Conservation (phyloP, 2,888 invertebrate species). For the Eristalis pertinax region DNA sequence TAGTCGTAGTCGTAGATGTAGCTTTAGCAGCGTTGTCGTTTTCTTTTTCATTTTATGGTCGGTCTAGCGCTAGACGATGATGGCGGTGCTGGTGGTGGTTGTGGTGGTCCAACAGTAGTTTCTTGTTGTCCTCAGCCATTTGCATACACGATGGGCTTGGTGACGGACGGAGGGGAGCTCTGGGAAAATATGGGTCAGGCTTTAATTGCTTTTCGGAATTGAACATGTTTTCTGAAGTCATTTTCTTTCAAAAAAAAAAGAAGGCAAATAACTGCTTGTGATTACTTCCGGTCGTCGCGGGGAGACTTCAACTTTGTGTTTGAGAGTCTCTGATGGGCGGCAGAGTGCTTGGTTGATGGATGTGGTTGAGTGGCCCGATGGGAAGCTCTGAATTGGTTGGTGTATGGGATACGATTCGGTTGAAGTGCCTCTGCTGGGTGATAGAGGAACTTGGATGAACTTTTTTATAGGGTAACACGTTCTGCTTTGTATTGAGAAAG, state of each 20-base stretch:
- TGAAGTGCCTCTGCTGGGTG: neutral
- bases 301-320: neutral
- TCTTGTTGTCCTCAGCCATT: neutral
- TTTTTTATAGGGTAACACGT: neutral
- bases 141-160: neutral
- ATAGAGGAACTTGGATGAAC: neutral
- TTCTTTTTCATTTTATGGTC: conserved; percentile 47
- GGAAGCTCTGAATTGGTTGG: neutral
- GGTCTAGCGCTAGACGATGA: conserved; percentile 42
- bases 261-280: neutral
- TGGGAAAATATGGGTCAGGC: conserved; percentile 24
- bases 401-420: neutral
- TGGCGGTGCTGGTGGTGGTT: neutral
- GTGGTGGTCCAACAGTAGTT: neutral
- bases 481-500: too few species aligned
- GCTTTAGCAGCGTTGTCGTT: conserved; percentile 14
- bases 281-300: neutral
- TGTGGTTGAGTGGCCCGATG: neutral
- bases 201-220: conserved; percentile 17
- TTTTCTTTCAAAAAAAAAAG: neutral
- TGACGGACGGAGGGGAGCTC: neutral
- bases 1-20: conserved; percentile 15
- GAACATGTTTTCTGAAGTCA: neutral
- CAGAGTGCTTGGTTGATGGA: neutral
- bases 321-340: neutral